phyloP scores from a whole-genome alignment of 2,888 invertebrate genomes.

The Agrotis clavis region DNA sequence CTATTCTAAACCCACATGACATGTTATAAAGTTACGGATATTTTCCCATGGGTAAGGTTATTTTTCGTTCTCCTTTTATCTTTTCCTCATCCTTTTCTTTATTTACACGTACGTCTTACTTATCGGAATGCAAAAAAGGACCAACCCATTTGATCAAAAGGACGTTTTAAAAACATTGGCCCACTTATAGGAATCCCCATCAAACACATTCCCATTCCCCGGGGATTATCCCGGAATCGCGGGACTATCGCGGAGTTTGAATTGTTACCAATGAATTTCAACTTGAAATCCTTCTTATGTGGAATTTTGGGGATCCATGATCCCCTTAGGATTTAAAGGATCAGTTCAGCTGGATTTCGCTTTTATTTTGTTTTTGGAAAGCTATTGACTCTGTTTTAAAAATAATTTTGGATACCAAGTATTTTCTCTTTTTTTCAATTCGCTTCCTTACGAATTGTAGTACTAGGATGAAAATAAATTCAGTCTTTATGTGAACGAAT shows the following conservation, averaged over 20 bases:
- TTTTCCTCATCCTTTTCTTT: too few relatives aligned
- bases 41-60: too few relatives aligned
- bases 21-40: too few relatives aligned
- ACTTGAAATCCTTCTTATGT: slow-evolving; percentile 57
- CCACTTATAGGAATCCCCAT: slow-evolving; percentile 36
- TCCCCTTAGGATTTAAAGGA: slow-evolving; percentile 59
- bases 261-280: slow-evolving; percentile 67
- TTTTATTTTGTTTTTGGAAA: slow-evolving; percentile 52
- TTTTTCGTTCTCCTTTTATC: too few relatives aligned
- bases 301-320: slow-evolving; percentile 59
- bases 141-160: slow-evolving; percentile 16
- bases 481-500: too few relatives aligned
- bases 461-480: too few relatives aligned
- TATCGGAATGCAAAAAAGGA: neutral
- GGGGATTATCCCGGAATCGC: slow-evolving; percentile 50
- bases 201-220: slow-evolving; percentile 48
- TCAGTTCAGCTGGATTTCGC: slow-evolving; percentile 37
- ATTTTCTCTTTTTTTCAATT: neutral
- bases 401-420: slow-evolving; percentile 19
- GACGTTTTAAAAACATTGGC: slow-evolving; percentile 45
- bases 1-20: too few relatives aligned
- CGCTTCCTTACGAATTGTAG: neutral
- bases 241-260: slow-evolving; percentile 59
- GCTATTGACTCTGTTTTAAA: slow-evolving; percentile 29
- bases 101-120: too few relatives aligned